phyloP scores from a whole-genome alignment of 2,888 invertebrate species.

The Acanthoscelides obtectus region DNA sequence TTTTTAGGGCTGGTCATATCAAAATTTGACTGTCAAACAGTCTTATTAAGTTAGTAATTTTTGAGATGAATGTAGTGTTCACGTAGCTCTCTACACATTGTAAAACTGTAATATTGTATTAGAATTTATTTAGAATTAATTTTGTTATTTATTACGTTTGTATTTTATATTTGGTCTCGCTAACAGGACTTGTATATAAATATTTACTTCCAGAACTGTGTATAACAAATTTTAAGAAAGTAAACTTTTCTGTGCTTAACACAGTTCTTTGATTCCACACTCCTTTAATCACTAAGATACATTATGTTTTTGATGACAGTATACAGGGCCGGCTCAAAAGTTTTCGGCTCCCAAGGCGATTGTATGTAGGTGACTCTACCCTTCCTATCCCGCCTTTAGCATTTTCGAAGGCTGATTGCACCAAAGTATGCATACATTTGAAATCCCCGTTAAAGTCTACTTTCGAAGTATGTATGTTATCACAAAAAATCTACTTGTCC shows the following conservation, averaged over 20 bases:
- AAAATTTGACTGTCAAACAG: conserved; percentile 31
- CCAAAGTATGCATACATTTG: too few relatives aligned
- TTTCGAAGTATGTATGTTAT: too few relatives aligned
- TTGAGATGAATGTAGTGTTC: conserved; percentile 17
- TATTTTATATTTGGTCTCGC: conserved; percentile 46
- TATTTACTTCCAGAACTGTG: conserved; percentile 43
- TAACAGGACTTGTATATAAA: conserved; percentile 47
- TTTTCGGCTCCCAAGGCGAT: too few relatives aligned
- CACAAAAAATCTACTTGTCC: too few relatives aligned
- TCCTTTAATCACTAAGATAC: too few relatives aligned
- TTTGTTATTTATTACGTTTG: conserved; percentile 45
- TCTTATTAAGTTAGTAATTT: conserved; percentile 19
- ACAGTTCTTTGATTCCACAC: not conserved
- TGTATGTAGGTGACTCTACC: too few relatives aligned
- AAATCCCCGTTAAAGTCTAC: too few relatives aligned
- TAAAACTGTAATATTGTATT: conserved; percentile 25
- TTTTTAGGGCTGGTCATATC: not conserved
- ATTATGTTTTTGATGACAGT: too few relatives aligned
- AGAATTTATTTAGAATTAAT: conserved; percentile 23
- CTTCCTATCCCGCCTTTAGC: too few relatives aligned
- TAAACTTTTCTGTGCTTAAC: conserved; percentile 43
- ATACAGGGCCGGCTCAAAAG: too few relatives aligned
- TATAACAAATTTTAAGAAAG: conserved; percentile 39
- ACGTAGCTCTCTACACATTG: conserved; percentile 38
- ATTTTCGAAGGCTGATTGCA: too few relatives aligned